These are phyloP conservation scores for Mareca strepera DNA, from an alignment of 2,797 vertebrate species.

Conservation along the genomic window DNA sequence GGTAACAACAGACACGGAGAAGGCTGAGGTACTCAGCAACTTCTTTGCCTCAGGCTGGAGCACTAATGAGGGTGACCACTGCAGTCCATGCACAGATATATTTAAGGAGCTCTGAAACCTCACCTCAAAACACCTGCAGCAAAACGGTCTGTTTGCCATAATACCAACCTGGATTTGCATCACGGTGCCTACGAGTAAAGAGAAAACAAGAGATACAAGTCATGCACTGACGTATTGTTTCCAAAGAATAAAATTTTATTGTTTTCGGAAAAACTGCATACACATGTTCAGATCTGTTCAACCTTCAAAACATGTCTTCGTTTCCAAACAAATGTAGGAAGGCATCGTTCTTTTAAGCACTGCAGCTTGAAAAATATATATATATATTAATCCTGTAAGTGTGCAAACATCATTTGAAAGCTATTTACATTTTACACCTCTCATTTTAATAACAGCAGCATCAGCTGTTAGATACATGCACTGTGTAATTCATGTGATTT, in stretches of 20 bases:
- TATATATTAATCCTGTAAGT: background rate
- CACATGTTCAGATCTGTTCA: slow-evolving; percentile 63
- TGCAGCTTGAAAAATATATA: slow-evolving; percentile 12
- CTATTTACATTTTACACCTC: slow-evolving; percentile 50
- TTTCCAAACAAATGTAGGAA: slow-evolving; percentile 22
- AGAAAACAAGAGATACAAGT: background rate
- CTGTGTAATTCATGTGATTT: slow-evolving; percentile 19
- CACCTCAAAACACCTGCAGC: background rate
- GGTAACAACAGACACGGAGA: too few relatives aligned
- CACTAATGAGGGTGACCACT: background rate
- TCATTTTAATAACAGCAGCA: slow-evolving; percentile 4
- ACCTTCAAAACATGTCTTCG: slow-evolving; percentile 61
- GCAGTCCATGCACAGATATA: too few relatives aligned
- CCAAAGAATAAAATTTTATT: slow-evolving; percentile 72
- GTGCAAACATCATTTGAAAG: slow-evolving; percentile 48
- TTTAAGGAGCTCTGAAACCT: background rate
- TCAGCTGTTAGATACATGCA: slow-evolving; percentile 12
- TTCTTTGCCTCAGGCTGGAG: background rate
- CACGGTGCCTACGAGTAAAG: background rate
- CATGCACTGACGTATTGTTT: background rate
- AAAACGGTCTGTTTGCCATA: background rate
- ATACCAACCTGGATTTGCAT: background rate
- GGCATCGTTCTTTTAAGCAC: slow-evolving; percentile 29
- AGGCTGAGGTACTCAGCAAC: too few relatives aligned
- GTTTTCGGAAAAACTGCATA: slow-evolving; percentile 57